phyloP scores from a whole-genome alignment of 2,113 vertebrate genomes.

The Capreolus pygargus region DNA sequence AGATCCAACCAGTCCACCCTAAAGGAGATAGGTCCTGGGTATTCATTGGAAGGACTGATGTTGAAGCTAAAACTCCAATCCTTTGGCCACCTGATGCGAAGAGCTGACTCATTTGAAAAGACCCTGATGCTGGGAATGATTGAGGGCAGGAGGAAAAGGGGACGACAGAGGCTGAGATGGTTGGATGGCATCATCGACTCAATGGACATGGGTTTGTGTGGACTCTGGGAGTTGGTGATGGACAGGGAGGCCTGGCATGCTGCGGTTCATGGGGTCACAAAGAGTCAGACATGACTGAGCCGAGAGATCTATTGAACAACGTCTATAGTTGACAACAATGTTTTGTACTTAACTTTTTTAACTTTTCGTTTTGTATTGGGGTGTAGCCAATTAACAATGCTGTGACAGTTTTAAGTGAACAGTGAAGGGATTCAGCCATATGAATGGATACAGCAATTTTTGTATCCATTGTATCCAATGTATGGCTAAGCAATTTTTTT shows the following conservation, averaged over 20 bases:
- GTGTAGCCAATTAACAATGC: neutral
- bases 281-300: neutral
- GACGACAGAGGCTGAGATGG: neutral
- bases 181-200: neutral
- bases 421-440: neutral
- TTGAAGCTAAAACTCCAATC: neutral
- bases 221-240: neutral
- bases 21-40: neutral
- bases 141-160: neutral
- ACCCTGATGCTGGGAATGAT: neutral
- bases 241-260: neutral
- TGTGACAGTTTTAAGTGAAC: neutral
- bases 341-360: neutral
- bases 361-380: neutral
- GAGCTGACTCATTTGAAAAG: neutral
- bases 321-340: neutral
- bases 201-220: neutral
- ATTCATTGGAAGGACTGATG: neutral
- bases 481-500: neutral
- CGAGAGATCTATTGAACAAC: neutral
- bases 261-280: fast-evolving
- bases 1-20: neutral
- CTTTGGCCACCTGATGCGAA: neutral
- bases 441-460: neutral
- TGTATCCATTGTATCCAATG: too few species aligned